phyloP scores from a whole-genome alignment of 2,888 invertebrate genomes.

The Macropis europaea region DNA sequence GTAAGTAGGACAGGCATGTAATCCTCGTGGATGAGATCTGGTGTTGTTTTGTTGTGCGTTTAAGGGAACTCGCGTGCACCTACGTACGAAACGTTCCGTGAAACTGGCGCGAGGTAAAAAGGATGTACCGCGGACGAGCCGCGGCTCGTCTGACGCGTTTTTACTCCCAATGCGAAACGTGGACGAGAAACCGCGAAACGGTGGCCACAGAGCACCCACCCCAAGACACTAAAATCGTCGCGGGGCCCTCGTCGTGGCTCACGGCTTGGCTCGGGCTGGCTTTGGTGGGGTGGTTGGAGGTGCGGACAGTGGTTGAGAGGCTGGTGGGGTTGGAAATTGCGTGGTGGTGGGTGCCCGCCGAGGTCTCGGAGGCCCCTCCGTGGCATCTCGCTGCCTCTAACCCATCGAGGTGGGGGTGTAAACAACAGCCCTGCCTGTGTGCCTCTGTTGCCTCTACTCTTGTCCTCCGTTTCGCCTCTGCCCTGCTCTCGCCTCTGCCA shows the following conservation, averaged over 20 bases:
- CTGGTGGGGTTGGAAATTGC: constrained; percentile 80
- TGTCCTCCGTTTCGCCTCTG: constrained; percentile 64
- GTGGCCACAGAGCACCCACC: constrained; percentile 78
- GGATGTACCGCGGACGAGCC: constrained; percentile 25
- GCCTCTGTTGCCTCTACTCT: constrained; percentile 60
- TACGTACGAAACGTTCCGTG: constrained; percentile 4
- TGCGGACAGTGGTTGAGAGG: constrained; percentile 79
- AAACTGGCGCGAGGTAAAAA: constrained; percentile 3
- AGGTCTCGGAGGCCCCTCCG: constrained; percentile 77
- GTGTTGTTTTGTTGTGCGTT: not conserved
- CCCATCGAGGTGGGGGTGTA: constrained; percentile 78
- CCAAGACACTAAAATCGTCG: constrained; percentile 80
- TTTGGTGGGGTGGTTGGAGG: constrained; percentile 80
- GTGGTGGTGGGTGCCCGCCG: constrained; percentile 79
- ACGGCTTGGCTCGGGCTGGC: constrained; percentile 76
- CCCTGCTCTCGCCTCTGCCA: constrained; percentile 63
- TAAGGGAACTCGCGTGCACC: constrained; percentile 28
- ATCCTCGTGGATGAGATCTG: constrained; percentile 37
- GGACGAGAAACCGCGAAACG: constrained; percentile 73
- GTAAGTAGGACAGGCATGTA: constrained; percentile 59
- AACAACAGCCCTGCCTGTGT: constrained; percentile 74
- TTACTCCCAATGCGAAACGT: constrained; percentile 56
- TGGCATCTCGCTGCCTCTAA: constrained; percentile 74
- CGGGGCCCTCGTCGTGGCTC: constrained; percentile 78
- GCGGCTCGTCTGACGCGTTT: constrained; percentile 61